Percentiles rank a stretch among this genome's conserved stretches.
Conservation (phyloP, 1,140 invertebrate genomes). For the Drosophila santomea region DNA sequence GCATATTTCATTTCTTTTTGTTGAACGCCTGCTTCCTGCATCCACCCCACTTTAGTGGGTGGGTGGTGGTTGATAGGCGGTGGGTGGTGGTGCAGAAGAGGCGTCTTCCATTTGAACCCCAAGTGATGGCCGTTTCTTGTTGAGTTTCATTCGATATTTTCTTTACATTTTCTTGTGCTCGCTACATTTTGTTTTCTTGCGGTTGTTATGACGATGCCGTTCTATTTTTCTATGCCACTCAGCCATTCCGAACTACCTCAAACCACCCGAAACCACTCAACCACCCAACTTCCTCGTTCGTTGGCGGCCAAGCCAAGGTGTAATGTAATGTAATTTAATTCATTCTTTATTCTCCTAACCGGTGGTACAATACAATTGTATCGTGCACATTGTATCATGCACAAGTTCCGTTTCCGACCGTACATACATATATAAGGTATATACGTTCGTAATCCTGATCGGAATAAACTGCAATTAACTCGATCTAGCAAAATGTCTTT, state of each 20-base stretch:
- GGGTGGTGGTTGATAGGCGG: background rate
- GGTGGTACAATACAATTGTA: background rate
- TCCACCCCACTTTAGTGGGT: slow-evolving; percentile 1
- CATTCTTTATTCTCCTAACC: slow-evolving; percentile 1
- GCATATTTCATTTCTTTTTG: slow-evolving; percentile 79
- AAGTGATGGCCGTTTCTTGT: slow-evolving; percentile 34
- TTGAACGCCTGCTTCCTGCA: slow-evolving; percentile 51
- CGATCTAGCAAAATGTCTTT: no score
- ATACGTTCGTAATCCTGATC: no score
- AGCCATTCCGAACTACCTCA: background rate
- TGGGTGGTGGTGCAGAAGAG: background rate
- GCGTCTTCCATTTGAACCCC: slow-evolving; percentile 25
- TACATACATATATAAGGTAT: background rate
- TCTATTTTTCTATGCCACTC: slow-evolving; percentile 13
- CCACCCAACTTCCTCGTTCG: background rate
- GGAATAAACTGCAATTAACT: no score
- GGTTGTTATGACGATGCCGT: slow-evolving; percentile 15
- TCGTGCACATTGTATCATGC: background rate
- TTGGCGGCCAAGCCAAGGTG: slow-evolving; percentile 2
- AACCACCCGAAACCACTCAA: background rate
- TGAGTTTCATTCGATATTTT: slow-evolving; percentile 59
- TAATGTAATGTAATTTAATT: slow-evolving; percentile 13
- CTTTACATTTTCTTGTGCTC: slow-evolving; percentile 33
- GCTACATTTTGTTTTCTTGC: slow-evolving; percentile 31
- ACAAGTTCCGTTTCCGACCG: background rate